Evolutionary conservation across 2,888 invertebrate genomes (phyloP).

Genomic region (Odontocerum albicorne): DNA sequence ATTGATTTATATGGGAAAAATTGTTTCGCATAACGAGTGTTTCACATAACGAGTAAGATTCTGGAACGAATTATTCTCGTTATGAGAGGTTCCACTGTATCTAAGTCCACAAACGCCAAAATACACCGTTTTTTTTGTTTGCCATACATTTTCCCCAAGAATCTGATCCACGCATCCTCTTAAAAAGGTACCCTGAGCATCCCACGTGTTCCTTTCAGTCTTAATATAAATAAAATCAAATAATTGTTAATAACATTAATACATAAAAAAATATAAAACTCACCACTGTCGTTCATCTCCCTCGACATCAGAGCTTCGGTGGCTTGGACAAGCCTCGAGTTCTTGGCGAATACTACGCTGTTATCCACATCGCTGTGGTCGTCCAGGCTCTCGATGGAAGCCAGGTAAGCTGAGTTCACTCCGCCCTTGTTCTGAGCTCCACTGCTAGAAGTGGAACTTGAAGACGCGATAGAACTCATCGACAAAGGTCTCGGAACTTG

Average conservation of each 20-base stretch:
- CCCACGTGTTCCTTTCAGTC: no score
- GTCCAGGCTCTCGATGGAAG: conserved; percentile 85
- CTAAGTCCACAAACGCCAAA: no score
- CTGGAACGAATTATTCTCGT: no score
- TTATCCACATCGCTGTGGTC: conserved; percentile 74
- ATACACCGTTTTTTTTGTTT: no score
- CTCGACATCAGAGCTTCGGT: conserved; percentile 19
- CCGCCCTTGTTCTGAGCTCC: conserved; percentile 65
- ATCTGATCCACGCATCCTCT: no score
- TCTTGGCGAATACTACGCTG: conserved; percentile 45
- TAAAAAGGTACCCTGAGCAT: no score
- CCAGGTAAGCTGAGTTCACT: conserved; percentile 76
- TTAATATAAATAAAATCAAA: neutral
- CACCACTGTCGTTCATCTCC: conserved; percentile 28
- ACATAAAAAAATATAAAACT: neutral
- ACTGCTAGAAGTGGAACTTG: conserved; percentile 64
- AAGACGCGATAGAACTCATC: conserved; percentile 77
- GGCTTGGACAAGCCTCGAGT: conserved; percentile 18
- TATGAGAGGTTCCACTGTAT: no score
- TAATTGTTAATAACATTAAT: neutral
- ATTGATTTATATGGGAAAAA: no score
- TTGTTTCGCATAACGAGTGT: no score
- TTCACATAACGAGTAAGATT: no score
- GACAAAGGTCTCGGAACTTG: conserved; percentile 70
- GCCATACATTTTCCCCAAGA: no score